Base-by-base conservation (phyloP, 2,888 invertebrate species). In the Cheilosia soror region DNA sequence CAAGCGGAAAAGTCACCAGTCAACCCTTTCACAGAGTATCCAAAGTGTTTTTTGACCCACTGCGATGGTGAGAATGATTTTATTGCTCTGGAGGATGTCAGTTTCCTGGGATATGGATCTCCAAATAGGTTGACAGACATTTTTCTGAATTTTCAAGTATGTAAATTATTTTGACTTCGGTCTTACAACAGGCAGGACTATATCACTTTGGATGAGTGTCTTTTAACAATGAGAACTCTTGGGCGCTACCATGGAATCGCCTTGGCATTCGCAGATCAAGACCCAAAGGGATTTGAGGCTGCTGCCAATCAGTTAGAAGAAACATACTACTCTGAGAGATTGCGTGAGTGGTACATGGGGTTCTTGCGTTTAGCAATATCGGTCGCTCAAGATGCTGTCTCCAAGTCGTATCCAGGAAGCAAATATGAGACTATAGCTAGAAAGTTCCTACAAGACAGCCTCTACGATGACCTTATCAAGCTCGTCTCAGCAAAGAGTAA, bases 351-450 rank as follows among this genome's bases (percentile, higher is more conserved):
- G 95, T 95, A 95, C 88, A 81, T 86, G 6, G 92, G 91, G 13
- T 95, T 94, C 87, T 93, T 94, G 90, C 91, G 92, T 1, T 90
- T 93, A 4, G 92, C 95, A 11, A 92, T 93, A 33, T 90, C 89
- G 0, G 93, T 95, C 58, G 93, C 95, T 0, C 92, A 93, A 62
- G 94, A 96, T 90, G 95, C 96, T 0, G 93, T 96, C 0, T 92
- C 93, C 80, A 94, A 93, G 87, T 95, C 95, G 88, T 94, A 94
- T 87, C 95, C 95, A 0, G 91, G 93, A 68, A 93, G 94, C 0
- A 91, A 93, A 58, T 95, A 95, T 75, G 93, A 94, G 62, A 92
- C 93, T 1, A 93, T 94, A 88, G 91, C 94, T 0, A 93, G 93
- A 62, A 90, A 93, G 40, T 94, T 94, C 75, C 91, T 93, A 0